Evolutionary conservation across 2,797 vertebrate genomes (phyloP), one percentile per base, ranked within the genome.

Genomic region (Eurystomus glaucurus): DNA sequence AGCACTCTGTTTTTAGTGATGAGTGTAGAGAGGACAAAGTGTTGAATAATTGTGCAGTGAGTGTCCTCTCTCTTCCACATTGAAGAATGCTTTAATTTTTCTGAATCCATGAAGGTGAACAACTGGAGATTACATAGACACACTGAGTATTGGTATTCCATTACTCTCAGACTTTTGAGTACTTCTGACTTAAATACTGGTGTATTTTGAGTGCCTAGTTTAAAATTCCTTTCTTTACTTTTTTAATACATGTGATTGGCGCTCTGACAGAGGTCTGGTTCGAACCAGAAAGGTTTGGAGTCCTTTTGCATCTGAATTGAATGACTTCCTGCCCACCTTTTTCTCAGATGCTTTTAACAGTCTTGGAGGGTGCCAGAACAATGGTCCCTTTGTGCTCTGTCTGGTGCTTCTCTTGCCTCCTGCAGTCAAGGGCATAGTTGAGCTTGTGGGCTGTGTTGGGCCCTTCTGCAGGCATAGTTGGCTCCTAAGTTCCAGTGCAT

Each of bases 251-350:
- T 14, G 23, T 31, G 39, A 23, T 46, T 72, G 46, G 10, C 0
- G 0, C 23, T 84, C 5, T 41, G 61, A 58, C 19, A 41, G 74
- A 43, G 33, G 20, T 90, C 78, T 95, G n/a, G 26, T 72, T 72
- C 79, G 57, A 69, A 86, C 45, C 45, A 94, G 80, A 86, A 92
- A 33, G 22, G 31, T 45, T 81, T 85, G 75, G 33, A 87, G 45
- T 50, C 4, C 33, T 83, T 87, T 80, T 60, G 61, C 75, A 35
- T 95, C 60, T 90, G 81, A 91, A 78, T 75, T 28, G 60, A 85
- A 60, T 64, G 10, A 74, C 60, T 93, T 94, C 70, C 75, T 95
- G 81, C 86, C 94, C 86, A 95, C 94, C 92, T 96, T 70, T 72
- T 93, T 76, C 70, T 91, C 83, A 79, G 58, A 39, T 62, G 50